Conservation (phyloP, 2,888 invertebrate species). For the Lomographa bimaculata region DNA sequence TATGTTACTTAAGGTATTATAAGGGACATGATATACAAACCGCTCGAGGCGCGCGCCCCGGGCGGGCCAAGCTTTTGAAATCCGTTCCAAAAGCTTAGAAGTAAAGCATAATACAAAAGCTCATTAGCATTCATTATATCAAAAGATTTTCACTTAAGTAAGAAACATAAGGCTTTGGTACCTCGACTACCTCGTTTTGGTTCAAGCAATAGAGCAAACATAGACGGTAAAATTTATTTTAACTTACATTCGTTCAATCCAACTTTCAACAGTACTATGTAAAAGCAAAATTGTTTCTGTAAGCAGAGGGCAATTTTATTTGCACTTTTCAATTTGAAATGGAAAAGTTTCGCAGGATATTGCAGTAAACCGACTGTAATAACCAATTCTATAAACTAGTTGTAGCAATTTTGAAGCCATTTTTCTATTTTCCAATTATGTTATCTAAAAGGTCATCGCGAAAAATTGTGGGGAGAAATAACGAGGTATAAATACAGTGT, state of each 20-base stretch:
- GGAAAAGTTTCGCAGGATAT: constrained; percentile 26
- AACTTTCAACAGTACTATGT: constrained; percentile 11
- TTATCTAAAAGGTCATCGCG: constrained; percentile 27
- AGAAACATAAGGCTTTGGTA: no score
- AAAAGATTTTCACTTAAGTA: no score
- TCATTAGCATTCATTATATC: no score
- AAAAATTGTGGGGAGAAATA: constrained; percentile 16
- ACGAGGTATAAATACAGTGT: constrained; percentile 7
- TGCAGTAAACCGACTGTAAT: constrained; percentile 22
- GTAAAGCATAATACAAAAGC: no score
- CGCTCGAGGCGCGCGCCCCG: no score
- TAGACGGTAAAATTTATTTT: no score
- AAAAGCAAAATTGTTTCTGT: constrained; percentile 22
- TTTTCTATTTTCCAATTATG: constrained; percentile 25
- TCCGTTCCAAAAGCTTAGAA: no score
- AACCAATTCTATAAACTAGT: constrained; percentile 19
- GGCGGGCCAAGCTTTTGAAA: no score
- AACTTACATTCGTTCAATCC: constrained; percentile 15
- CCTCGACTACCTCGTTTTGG: no score
- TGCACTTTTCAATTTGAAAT: constrained; percentile 27
- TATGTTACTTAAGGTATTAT: no score
- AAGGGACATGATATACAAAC: no score
- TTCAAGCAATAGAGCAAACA: no score
- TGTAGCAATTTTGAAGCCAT: constrained; percentile 15
- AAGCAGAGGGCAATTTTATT: constrained; percentile 22